Evolutionary conservation across 2,888 invertebrate genomes (phyloP), one percentile per base, ranked within the genome.

Genomic region (Neria commutata): DNA sequence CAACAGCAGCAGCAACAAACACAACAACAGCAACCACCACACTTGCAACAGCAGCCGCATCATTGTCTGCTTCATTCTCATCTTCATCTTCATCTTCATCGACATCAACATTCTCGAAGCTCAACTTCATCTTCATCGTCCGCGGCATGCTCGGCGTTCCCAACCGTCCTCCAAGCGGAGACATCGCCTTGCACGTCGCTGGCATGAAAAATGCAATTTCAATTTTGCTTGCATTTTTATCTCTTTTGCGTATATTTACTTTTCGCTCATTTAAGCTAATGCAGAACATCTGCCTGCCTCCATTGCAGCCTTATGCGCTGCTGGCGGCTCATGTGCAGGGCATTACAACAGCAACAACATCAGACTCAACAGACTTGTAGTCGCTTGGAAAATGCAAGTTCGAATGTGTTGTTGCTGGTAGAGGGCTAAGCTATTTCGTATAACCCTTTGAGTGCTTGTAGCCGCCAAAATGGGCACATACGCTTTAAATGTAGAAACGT

Each of bases 141-240:
- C n/a, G n/a, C n/a, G n/a, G n/a, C n/a, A n/a, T n/a, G n/a, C n/a
- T n/a, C n/a, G n/a, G n/a, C n/a, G n/a, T n/a, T n/a, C n/a, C n/a
- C n/a, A 14, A 11, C 37, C 4, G n/a, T 17, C 37, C n/a, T 40
- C 21, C n/a, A n/a, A 14, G 23, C 19, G 49, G 23, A 47, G 25
- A 26, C 33, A 11, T 25, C n/a, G 24, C 50, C 14, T 19, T 26
- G 49, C 58, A n/a, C n/a, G n/a, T n/a, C n/a, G n/a, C n/a, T n/a
- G n/a, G n/a, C n/a, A 70, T 70, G 73, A 70, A 71, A 73, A 75
- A 76, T 74, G 68, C 71, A 74, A 72, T 75, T 75, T 65, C 74
- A 73, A 74, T 72, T 72, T 70, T 49, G 60, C 52, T 57, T 49
- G 48, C 54, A 56, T 56, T 50, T 55, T 21, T 21, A 42, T 45